A percentile compares a stretch with the other conserved stretches of the same genome.
These are phyloP conservation scores for Cataglyphis altisquamis DNA, from an alignment of 2,888 invertebrate species.

Conservation along the genomic window DNA sequence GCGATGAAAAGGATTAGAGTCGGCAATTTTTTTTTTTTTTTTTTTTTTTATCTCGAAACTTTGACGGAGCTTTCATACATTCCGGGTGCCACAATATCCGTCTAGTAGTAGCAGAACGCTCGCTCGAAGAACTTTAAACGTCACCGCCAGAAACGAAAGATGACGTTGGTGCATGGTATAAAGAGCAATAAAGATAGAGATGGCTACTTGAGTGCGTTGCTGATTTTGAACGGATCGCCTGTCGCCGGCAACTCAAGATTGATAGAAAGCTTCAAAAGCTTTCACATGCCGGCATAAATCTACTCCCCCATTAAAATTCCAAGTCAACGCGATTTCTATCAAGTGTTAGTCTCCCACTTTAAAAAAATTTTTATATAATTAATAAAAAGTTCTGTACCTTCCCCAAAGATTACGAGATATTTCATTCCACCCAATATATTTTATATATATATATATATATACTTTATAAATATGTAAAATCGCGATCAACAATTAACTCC, in stretches of 20 bases:
- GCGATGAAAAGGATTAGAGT: conserved; percentile 23
- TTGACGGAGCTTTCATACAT: conserved; percentile 28
- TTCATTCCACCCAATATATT: no score
- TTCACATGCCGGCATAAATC: conserved; percentile 25
- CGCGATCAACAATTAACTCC: neutral
- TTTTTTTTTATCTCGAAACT: conserved; percentile 17
- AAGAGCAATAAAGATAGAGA: conserved; percentile 64
- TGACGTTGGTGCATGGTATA: conserved; percentile 62
- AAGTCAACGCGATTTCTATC: conserved; percentile 25
- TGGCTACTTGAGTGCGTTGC: conserved; percentile 79
- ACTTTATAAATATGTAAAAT: neutral
- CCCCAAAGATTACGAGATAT: neutral
- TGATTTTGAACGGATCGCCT: conserved; percentile 85
- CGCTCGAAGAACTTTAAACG: conserved; percentile 52
- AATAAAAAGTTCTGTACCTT: neutral
- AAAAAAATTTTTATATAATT: neutral
- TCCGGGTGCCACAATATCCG: conserved; percentile 17
- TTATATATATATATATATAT: no score
- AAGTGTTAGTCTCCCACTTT: neutral
- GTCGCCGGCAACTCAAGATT: conserved; percentile 83
- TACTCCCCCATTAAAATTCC: conserved; percentile 55
- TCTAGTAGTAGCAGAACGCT: conserved; percentile 10
- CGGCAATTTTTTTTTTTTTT: neutral
- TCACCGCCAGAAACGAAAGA: conserved; percentile 56
- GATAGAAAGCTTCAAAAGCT: conserved; percentile 51